phyloP scores from a whole-genome alignment of 1,140 invertebrate genomes.

The Drosophila lacertosa region DNA sequence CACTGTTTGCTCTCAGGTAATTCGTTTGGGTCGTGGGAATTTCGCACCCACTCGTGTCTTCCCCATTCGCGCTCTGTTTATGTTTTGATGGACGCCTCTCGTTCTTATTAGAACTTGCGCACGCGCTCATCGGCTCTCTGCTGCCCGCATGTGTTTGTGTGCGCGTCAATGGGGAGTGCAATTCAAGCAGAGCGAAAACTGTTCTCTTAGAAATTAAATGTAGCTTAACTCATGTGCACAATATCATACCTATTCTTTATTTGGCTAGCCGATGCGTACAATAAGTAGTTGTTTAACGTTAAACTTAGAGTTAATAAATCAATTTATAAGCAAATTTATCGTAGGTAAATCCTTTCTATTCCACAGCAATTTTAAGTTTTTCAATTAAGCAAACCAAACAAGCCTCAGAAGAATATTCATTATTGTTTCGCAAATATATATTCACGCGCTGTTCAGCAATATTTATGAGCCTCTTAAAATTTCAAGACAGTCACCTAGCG shows the following conservation, averaged over 20 bases:
- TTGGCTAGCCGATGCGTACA: no score
- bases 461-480: conserved; percentile 54
- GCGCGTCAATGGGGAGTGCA: conserved; percentile 8
- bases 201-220: background rate
- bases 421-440: conserved; percentile 14
- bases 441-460: conserved; percentile 30
- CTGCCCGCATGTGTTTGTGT: background rate
- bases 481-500: conserved; percentile 26
- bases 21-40: conserved; percentile 41
- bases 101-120: conserved; percentile 8
- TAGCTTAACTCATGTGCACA: background rate
- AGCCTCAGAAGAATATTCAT: conserved; percentile 1
- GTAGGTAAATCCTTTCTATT: no score
- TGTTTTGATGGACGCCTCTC: conserved; percentile 42
- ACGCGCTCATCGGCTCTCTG: conserved; percentile 13
- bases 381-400: background rate
- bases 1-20: conserved; percentile 33
- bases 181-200: conserved; percentile 22
- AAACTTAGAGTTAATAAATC: no score
- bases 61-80: conserved; percentile 44
- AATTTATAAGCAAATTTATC: no score
- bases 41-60: conserved; percentile 37
- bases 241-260: no score
- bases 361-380: no score
- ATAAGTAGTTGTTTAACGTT: no score